Evolutionary conservation across 1,140 invertebrate genomes (phyloP), one percentile per base, ranked within the genome.

Genomic region (Brachionus asplanchnoidis): DNA sequence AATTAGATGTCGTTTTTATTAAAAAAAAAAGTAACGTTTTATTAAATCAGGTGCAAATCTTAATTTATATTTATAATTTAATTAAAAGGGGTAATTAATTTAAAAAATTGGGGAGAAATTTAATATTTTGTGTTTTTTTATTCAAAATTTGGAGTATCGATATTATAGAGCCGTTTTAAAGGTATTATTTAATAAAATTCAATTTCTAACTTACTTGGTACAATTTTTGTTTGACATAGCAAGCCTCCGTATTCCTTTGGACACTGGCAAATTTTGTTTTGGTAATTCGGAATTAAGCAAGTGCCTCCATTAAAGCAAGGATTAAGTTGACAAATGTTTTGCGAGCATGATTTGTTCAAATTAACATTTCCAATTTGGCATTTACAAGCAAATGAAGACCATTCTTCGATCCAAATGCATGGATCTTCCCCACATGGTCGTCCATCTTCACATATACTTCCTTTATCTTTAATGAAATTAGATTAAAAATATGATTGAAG

Each of bases 331-430:
- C 77, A 80, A 53, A 7, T 80, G n/a, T 80, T 53, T 53, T 14
- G 2, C 12, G 8, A 2, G 23, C 77, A 80, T 20, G 77, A 53
- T 36, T 53, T 28, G 53, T 80, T 80, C 17, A 80, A 17, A n/a
- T 9, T 14, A 1, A 80, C 32, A 12, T 80, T 36, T 28, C 77
- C 77, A 40, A 2, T 17, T 9, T 14, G 9, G 53, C 77, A 80
- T 53, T 80, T 42, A 36, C 77, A 80, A 32, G 56, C 23, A 40
- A 80, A 80, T 8, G 50, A 56, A 9, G 77, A 80, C 77, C 77
- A 80, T 80, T 50, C 77, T 0, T 8, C 8, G 9, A 80, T 80
- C 77, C 77, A 80, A 65, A 17, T 17, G 9, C 77, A 80, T 17
- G 77, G 44, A 53, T 80, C 17, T 6, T 26, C 23, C n/a, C 23